phyloP scores from a whole-genome alignment of 2,888 invertebrate species.

The Aphelenchoides bicaudatus region DNA sequence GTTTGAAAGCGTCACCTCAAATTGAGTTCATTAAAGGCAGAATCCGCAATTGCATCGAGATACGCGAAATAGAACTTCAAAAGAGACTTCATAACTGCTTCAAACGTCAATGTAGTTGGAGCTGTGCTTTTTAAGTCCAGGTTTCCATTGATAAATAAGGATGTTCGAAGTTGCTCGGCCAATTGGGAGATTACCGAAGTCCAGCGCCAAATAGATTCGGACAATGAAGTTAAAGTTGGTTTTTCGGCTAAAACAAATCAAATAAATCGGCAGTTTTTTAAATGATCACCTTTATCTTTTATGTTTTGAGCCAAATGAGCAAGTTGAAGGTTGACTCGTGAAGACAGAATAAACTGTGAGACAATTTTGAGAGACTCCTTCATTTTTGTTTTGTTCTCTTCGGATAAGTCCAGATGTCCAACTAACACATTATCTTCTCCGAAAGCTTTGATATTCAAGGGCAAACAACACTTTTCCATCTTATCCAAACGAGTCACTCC shows the following conservation, averaged over 20 bases:
- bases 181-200: constrained; percentile 14
- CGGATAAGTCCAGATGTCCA: constrained; percentile 10
- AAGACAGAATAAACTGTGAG: neutral
- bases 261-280: neutral
- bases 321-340: constrained; percentile 11
- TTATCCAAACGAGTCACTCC: constrained; percentile 6
- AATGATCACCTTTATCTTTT: constrained; percentile 21
- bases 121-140: neutral
- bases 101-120: constrained; percentile 12
- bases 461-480: constrained; percentile 20
- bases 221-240: constrained; percentile 13
- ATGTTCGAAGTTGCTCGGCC: too few relatives aligned
- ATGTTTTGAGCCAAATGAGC: constrained; percentile 16
- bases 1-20: constrained; percentile 26
- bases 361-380: constrained; percentile 1
- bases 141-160: neutral
- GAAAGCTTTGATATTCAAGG: constrained; percentile 18
- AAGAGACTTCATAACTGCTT: constrained; percentile 21
- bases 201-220: constrained; percentile 18
- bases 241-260: constrained; percentile 19
- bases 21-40: constrained; percentile 27
- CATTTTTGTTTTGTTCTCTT: neutral
- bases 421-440: constrained; percentile 20
- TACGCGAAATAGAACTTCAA: constrained; percentile 30
- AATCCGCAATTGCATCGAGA: constrained; percentile 29